Base-by-base conservation (phyloP, 2,888 invertebrate genomes). In the Agrochola litura region DNA sequence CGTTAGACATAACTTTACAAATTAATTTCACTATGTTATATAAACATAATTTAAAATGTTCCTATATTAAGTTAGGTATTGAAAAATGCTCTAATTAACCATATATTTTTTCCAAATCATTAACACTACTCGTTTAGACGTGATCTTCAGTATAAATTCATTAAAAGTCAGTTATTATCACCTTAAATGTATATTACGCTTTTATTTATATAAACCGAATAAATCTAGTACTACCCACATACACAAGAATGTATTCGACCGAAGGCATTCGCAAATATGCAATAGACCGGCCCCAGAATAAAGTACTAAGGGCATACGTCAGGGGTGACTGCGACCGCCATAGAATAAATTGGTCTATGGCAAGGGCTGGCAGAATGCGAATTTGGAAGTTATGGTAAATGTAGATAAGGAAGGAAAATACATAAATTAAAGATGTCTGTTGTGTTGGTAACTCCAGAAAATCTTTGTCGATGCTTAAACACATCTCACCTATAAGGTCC, bases 331-430 rank as follows among this genome's bases (percentile, higher is more conserved):
- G 67, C 61, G 74, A 73, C 60, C 88, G 83, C 85, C 77, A 88
- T 89, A 88, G 84, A 91, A 92, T 90, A 91, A 90, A 91, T 92
- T 90, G 90, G 88, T 86, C 87, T 56, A 73, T 67, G 41, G 76
- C 16, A 71, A 86, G 86, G 86, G 86, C 22, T 86, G 82, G 58
- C 78, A 78, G 25, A 66, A 41, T 6, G 22, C 4, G n/a, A 10
- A 61, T 60, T 49, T 37, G 2, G 12, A 49, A 19, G 25, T 41
- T 19, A 5, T 46, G 16, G 16, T 25, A 65, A n/a, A 65, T 25
- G 22, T 16, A 14, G 25, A 52, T 19, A 43, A 61, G 37, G 46
- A 56, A 30, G 22, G 10, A 71, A n/a, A 41, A 67, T 65, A 25
- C 19, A 54, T n/a, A n/a, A n/a, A 37, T 37, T 19, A 6, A 19